Evolutionary conservation across 2,888 invertebrate genomes (phyloP).

Genomic region (Icerya purchasi): DNA sequence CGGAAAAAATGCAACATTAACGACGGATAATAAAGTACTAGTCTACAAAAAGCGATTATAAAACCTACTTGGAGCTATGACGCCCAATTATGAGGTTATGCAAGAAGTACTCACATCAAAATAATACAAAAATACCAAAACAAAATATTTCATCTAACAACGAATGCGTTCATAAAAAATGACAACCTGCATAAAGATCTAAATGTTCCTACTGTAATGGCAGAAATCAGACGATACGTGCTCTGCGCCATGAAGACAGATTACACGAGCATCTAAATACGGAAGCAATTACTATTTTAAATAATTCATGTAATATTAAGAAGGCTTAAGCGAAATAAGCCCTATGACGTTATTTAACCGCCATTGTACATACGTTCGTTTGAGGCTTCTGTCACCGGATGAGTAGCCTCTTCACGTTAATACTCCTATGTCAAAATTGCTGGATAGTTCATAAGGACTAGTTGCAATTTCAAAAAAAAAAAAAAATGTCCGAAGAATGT

Average conservation of each 20-base stretch:
- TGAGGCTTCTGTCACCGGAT: not conserved
- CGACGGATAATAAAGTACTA: not conserved
- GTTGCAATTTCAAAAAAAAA: not conserved
- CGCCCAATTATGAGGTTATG: not conserved
- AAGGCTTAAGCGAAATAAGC: not conserved
- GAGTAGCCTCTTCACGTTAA: not conserved
- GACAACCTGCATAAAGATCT: not conserved
- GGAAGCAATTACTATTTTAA: too few relatives aligned
- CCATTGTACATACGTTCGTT: not conserved
- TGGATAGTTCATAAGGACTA: not conserved
- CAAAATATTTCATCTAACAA: not conserved
- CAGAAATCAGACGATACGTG: not conserved
- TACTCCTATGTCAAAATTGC: not conserved
- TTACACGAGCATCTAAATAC: not conserved
- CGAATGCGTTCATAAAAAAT: not conserved
- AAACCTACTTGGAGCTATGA: not conserved
- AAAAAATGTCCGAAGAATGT: too few relatives aligned
- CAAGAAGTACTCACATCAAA: not conserved
- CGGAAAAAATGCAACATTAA: not conserved
- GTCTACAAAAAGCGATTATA: not conserved
- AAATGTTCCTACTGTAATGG: not conserved
- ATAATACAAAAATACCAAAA: not conserved
- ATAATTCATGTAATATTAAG: not conserved
- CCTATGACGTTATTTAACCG: not conserved
- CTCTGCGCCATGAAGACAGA: not conserved